Evolutionary conservation across 2,797 vertebrate genomes (phyloP).

Genomic region (Artibeus jamaicensis): DNA sequence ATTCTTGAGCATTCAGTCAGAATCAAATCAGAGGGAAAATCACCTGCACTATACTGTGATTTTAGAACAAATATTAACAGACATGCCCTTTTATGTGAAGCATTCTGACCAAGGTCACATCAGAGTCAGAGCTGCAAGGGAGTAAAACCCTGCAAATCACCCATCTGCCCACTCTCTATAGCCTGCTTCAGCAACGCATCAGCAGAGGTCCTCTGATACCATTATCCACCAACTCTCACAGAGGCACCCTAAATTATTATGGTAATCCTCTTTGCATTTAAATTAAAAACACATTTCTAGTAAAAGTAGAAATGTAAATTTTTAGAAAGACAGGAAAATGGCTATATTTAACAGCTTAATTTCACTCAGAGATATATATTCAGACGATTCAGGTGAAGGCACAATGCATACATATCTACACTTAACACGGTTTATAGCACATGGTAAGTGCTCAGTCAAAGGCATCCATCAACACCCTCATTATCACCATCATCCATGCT

Average conservation of each 20-base stretch:
- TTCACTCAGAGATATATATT: neutral
- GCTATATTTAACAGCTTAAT: conserved; percentile 25
- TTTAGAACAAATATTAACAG: conserved; percentile 69
- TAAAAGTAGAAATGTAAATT: conserved; percentile 50
- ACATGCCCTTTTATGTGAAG: conserved; percentile 14
- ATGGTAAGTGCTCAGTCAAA: neutral
- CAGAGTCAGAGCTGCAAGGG: neutral
- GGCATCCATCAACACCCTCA: neutral
- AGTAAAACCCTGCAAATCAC: neutral
- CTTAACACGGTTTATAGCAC: neutral
- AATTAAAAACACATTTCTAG: conserved; percentile 55
- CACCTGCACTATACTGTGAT: conserved; percentile 58
- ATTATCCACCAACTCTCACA: conserved; percentile 32
- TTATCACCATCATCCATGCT: neutral
- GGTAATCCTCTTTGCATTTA: conserved; percentile 58
- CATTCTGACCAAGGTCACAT: conserved; percentile 40
- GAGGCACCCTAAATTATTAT: conserved; percentile 49
- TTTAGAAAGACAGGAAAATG: conserved; percentile 45
- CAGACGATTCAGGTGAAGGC: neutral
- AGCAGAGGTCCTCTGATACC: neutral
- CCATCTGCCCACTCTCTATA: neutral
- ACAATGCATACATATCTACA: neutral
- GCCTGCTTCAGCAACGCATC: neutral
- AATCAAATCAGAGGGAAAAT: conserved; percentile 71
- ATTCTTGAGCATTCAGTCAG: conserved; percentile 59